Evolutionary conservation across 35 echinoderm and acorn worm genomes (phyloP), one percentile per base, ranked within the genome.

Genomic region (Hemicentrotus pulcherrimus): DNA sequence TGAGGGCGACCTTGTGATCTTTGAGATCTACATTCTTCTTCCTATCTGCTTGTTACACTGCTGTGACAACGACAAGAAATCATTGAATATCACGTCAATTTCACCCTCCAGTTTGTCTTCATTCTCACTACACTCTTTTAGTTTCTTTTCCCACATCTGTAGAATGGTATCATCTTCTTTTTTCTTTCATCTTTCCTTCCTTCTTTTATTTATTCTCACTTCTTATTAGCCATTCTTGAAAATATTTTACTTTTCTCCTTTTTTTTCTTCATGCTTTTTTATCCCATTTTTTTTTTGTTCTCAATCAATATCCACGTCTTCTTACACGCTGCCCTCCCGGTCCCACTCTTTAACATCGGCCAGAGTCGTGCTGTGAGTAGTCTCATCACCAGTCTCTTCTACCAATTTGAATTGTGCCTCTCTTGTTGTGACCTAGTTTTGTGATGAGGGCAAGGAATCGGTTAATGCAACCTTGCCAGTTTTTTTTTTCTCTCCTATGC

Each of bases 361-460:
- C 91, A 93, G 91, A 93, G 91, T 93, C 91, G 91, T 93, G 91
- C 91, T 93, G 91, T 93, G 91, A 93, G 91, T 93, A 93, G 47
- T 58, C 30, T 50, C n/a, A 58, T 50, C 91, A 93, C 45, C 48
- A 31, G 30, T 93, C 48, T 58, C 91, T 93, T 93, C 91, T 90
- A 41, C 88, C 32, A 90, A 90, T 90, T 93, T 47, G 91, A 93
- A 93, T 93, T 47, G 91, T 93, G 91, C 88, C 88, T 93, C 91
- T 93, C 91, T 78, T 93, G 91, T 93, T 58, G 91, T 93, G 91
- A 50, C 46, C 91, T 47, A 47, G n/a, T 93, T 24, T 58, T 93
- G 91, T 93, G 32, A 93, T 32, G 88, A 47, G 32, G 88, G 46
- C 88, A 45, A 90, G 32, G 91, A 46, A 31, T 48, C 32, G 91